These are phyloP conservation scores for Rafetus swinhoei DNA, from an alignment of 2,113 vertebrate species.

Conservation along the genomic window DNA sequence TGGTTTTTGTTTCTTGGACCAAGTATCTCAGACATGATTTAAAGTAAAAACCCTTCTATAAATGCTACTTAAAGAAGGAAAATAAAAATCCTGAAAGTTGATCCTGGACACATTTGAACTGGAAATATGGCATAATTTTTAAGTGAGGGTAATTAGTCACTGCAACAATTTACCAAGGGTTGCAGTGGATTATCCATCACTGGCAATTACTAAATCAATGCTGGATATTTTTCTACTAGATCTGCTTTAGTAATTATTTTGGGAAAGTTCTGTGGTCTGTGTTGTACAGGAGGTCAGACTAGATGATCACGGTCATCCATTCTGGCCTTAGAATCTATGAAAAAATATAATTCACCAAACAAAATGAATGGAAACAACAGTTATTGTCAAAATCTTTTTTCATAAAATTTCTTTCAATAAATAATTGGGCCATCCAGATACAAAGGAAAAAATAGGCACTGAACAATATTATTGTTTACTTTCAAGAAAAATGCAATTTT, in stretches of 20 bases:
- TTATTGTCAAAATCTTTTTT: background rate
- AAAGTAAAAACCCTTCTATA: background rate
- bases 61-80: background rate
- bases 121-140: background rate
- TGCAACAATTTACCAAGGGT: background rate
- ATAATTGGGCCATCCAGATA: background rate
- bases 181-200: background rate
- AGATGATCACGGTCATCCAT: background rate
- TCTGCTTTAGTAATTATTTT: background rate
- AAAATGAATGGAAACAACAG: background rate
- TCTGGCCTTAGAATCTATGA: background rate
- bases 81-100: background rate
- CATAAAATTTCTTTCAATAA: background rate
- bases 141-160: background rate
- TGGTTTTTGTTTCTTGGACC: background rate
- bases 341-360: background rate
- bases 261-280: background rate
- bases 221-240: background rate
- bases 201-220: background rate
- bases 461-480: slow-evolving; percentile 9
- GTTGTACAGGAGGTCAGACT: background rate
- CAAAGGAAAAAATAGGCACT: background rate
- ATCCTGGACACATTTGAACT: background rate
- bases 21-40: background rate
- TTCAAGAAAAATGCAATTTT: background rate